Evolutionary conservation across 2,888 invertebrate species (phyloP).

Genomic region (Drosophila maculinotata): DNA sequence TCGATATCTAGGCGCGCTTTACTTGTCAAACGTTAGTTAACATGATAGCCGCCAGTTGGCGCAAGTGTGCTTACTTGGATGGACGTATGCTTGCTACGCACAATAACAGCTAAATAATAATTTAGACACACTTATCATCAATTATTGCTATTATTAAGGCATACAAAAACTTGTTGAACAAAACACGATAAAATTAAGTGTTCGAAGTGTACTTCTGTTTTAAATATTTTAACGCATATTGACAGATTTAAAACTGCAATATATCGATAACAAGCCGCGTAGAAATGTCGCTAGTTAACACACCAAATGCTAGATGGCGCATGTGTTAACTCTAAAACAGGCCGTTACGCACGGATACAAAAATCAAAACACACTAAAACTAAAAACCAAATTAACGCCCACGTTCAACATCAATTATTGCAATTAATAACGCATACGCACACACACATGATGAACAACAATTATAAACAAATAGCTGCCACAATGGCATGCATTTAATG

Average conservation of each 20-base stretch:
- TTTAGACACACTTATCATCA: too few relatives aligned
- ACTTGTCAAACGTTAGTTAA: neutral
- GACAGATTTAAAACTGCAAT: too few relatives aligned
- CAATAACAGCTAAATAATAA: too few relatives aligned
- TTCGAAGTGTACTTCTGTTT: too few relatives aligned
- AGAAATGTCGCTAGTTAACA: neutral
- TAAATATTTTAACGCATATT: too few relatives aligned
- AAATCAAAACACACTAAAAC: slow-evolving; percentile 19
- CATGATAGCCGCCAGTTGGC: neutral
- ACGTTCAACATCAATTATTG: slow-evolving; percentile 59
- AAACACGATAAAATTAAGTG: too few relatives aligned
- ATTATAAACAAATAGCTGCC: slow-evolving; percentile 64
- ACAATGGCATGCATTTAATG: slow-evolving; percentile 54
- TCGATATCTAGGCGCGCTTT: neutral
- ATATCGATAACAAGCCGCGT: neutral
- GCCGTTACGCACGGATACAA: slow-evolving; percentile 12
- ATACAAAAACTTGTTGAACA: too few relatives aligned
- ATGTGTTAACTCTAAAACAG: neutral
- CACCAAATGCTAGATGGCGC: slow-evolving; percentile 15
- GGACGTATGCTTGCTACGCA: too few relatives aligned
- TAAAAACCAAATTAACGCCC: slow-evolving; percentile 24
- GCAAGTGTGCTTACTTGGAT: neutral
- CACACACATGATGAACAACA: slow-evolving; percentile 24
- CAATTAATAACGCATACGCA: slow-evolving; percentile 66
- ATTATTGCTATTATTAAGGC: too few relatives aligned